Conservation (phyloP, 2,113 vertebrate genomes). For the Gymnobelideus leadbeateri region DNA sequence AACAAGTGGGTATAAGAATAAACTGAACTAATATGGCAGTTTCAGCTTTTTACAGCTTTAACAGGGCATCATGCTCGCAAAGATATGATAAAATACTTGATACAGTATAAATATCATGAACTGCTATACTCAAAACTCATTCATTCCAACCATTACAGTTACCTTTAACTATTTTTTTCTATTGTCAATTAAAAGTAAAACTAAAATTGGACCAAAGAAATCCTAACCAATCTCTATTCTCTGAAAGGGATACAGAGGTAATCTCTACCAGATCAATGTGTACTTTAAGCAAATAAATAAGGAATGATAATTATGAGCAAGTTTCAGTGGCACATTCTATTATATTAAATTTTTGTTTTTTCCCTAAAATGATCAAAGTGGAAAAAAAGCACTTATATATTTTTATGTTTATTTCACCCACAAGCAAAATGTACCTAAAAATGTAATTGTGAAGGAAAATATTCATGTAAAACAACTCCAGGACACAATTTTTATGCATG, state of each 20-base stretch:
- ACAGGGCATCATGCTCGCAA: background rate
- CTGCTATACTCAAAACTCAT: constrained; percentile 9
- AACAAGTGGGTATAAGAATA: background rate
- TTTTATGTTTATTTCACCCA: background rate
- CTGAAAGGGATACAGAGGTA: background rate
- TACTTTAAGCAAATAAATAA: background rate
- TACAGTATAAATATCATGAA: constrained; percentile 1
- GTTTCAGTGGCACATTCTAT: background rate
- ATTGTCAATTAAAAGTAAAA: background rate
- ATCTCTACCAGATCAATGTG: background rate
- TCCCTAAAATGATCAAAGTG: background rate
- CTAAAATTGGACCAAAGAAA: background rate
- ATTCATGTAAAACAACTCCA: background rate
- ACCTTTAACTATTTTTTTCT: background rate
- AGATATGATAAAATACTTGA: background rate
- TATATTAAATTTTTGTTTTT: background rate
- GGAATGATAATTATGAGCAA: background rate
- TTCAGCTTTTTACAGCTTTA: background rate
- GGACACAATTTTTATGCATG: background rate
- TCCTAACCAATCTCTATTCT: background rate
- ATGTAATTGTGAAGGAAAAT: background rate
- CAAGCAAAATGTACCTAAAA: background rate
- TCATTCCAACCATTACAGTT: background rate
- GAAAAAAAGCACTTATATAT: background rate
- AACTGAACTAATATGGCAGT: background rate